Base-by-base conservation (phyloP, 2,113 vertebrate species). In the Brienomyrus longianalis region DNA sequence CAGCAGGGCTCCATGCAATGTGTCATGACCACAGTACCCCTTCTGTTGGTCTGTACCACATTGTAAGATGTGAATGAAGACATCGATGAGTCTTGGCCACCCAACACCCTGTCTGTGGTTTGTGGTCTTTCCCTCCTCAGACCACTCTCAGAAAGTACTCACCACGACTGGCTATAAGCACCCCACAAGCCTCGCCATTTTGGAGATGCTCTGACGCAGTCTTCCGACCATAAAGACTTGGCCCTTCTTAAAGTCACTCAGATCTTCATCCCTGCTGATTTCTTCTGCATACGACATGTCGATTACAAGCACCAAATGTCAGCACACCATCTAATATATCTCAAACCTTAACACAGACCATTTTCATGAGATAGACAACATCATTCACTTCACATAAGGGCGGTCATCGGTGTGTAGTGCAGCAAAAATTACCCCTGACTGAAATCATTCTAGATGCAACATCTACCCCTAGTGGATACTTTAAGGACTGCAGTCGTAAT, bases 401-500 rank as follows among this genome's bases (percentile, higher is more conserved):
- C 31, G 43, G 35, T 83, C 77, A 83, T 83, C 31, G n/a, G n/a
- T 31, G 62, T 70, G 13, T 31, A 70, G 11, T 31, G 27, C n/a
- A 27, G 31, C 19, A 45, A 19, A 27, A 83, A 83, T 8, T 23
- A 47, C 7, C 21, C 43, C 0, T 9, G 83, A 43, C 74, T 48
- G 9, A 84, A 84, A 45, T 3, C 19, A 48, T 84, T 84, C 39
- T 56, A 74, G 7, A 39, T 45, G 17, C 59, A 91, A 92, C 89
- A 92, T 83, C 91, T 52, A 27, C 90, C 74, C 85, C 92, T 90
- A 89, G 89, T 92, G 93, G 92, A 80, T 43, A 74, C 77, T 23
- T 70, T 50, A 51, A 45, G 74, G 17, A 89, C 10, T 51, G 54
- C 86, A 88, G n/a, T 52, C 10, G 15, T 19, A 51, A 89, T 17